Percentiles rank a stretch among this genome's conserved stretches.
These are phyloP conservation scores for Drosophila neocordata DNA, from an alignment of 1,140 invertebrate genomes.

Conservation along the genomic window DNA sequence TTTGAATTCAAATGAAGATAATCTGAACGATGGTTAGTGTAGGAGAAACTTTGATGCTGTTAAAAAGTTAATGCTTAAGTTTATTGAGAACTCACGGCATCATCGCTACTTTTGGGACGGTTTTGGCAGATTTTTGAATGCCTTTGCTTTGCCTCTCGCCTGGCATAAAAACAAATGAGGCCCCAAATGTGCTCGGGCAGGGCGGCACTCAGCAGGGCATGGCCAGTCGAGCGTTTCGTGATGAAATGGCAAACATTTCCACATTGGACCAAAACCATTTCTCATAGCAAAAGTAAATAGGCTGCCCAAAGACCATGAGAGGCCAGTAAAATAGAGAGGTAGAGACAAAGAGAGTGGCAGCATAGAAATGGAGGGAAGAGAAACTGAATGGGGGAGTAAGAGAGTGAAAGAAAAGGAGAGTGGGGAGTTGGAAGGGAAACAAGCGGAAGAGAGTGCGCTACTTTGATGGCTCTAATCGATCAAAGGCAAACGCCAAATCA, in stretches of 20 bases:
- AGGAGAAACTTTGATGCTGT: neutral
- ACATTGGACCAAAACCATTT: conserved; percentile 40
- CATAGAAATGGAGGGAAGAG: neutral
- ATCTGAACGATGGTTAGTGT: too few species aligned
- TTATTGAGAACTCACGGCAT: neutral
- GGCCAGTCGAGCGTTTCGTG: conserved; percentile 58
- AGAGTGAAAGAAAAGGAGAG: neutral
- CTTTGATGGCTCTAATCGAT: conserved; percentile 74
- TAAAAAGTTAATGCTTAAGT: neutral
- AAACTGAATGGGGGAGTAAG: neutral
- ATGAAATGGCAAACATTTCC: conserved; percentile 66
- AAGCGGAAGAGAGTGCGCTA: conserved; percentile 25
- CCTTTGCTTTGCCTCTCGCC: conserved; percentile 2
- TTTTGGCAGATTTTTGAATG: conserved; percentile 34
- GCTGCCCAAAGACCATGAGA: conserved; percentile 10
- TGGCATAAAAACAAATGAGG: conserved; percentile 59
- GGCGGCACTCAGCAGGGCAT: conserved; percentile 16
- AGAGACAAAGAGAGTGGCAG: neutral
- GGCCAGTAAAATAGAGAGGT: neutral
- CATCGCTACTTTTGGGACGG: conserved; percentile 20
- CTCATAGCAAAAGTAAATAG: conserved; percentile 71
- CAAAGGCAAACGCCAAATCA: conserved; percentile 76
- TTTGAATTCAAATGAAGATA: too few species aligned
- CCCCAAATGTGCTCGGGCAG: conserved; percentile 48
- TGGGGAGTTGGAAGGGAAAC: conserved; percentile 14